Evolutionary conservation across 2,113 vertebrate species (phyloP).

Genomic region (Himantopus leucocephalus): DNA sequence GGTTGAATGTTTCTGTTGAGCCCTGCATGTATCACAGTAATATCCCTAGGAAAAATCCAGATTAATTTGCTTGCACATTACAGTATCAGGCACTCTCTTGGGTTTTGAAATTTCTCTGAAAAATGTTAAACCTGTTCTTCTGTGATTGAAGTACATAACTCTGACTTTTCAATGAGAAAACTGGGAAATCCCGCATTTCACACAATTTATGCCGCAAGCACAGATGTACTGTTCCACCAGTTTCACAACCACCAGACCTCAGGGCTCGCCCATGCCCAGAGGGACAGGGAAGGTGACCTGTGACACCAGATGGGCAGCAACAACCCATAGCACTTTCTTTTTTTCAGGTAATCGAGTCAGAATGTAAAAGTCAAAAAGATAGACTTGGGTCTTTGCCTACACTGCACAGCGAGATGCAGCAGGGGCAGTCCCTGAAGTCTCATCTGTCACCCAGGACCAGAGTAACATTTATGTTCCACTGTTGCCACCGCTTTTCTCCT

Average conservation of each 20-base stretch:
- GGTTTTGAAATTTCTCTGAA: not conserved
- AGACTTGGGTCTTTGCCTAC: not conserved
- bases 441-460: no score
- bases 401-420: not conserved
- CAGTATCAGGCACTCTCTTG: rapidly evolving
- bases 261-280: not conserved
- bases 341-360: not conserved
- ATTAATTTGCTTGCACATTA: rapidly evolving
- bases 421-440: not conserved
- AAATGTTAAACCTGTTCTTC: not conserved
- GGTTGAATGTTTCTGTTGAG: not conserved
- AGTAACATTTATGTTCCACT: rapidly evolving
- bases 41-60: not conserved
- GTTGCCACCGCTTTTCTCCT: not conserved
- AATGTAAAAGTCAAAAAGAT: no score
- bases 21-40: rapidly evolving
- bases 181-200: not conserved
- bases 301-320: rapidly evolving
- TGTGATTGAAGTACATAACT: rapidly evolving
- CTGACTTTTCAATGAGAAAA: not conserved
- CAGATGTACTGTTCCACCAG: rapidly evolving
- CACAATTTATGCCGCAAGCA: rapidly evolving
- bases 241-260: no score
- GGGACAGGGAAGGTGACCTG: not conserved
- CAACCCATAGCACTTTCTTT: not conserved